Conservation (phyloP, 2,113 vertebrate species). For the Pavo muticus region DNA sequence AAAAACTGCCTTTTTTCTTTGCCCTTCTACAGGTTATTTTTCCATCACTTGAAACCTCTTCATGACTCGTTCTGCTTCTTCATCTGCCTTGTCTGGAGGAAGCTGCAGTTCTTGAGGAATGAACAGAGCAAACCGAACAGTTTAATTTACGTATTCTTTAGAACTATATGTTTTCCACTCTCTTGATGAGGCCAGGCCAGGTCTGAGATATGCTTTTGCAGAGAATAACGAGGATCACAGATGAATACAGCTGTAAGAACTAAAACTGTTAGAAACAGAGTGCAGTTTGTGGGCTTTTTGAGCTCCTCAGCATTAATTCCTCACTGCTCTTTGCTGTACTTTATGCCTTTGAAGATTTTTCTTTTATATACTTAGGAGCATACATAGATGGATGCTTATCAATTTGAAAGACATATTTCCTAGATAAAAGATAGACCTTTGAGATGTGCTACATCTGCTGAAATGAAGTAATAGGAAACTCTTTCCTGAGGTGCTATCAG, state of each 20-base stretch:
- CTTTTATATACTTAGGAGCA: neutral
- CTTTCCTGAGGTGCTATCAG: conserved; percentile 1
- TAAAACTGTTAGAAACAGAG: neutral
- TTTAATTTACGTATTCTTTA: neutral
- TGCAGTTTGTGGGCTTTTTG: neutral
- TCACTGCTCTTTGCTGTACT: neutral
- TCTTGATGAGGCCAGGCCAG: neutral
- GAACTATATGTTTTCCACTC: neutral
- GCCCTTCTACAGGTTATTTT: neutral
- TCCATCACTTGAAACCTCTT: neutral
- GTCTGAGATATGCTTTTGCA: neutral
- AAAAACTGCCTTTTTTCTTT: neutral
- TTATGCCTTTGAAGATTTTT: neutral
- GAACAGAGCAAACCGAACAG: neutral
- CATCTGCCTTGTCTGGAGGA: neutral
- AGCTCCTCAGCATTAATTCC: conserved; percentile 2
- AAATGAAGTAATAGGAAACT: conserved; percentile 23
- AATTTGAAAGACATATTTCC: conserved; percentile 56
- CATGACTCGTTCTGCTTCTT: neutral
- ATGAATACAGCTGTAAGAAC: fast-evolving
- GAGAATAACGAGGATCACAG: neutral
- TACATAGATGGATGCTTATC: conserved; percentile 50
- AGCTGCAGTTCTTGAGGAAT: neutral
- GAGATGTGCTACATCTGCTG: conserved; percentile 24
- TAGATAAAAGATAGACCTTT: conserved; percentile 53